A percentile compares a stretch with the other conserved stretches of the same genome.
These are phyloP conservation scores for Drosophila nasuta DNA, from an alignment of 1,140 invertebrate genomes.

Conservation along the genomic window DNA sequence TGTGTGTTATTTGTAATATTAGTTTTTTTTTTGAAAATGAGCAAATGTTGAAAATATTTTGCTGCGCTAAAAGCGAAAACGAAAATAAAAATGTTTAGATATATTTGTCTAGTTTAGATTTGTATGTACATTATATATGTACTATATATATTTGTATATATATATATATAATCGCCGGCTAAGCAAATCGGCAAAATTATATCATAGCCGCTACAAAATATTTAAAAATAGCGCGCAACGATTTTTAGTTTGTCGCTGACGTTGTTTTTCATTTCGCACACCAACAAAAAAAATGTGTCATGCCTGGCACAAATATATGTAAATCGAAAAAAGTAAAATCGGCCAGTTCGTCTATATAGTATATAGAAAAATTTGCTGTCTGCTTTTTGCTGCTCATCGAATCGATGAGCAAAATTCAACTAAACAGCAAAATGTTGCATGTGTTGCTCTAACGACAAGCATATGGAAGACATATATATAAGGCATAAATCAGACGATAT, in stretches of 20 bases:
- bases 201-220: slow-evolving; percentile 61
- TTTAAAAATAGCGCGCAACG: slow-evolving; percentile 71
- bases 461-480: slow-evolving; percentile 26
- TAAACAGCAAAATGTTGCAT: slow-evolving; percentile 18
- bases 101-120: slow-evolving; percentile 29
- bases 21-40: slow-evolving; percentile 49
- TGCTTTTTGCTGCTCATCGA: too few species aligned
- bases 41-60: slow-evolving; percentile 65
- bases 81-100: slow-evolving; percentile 60
- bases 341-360: slow-evolving; percentile 22
- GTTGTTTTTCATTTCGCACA: slow-evolving; percentile 21
- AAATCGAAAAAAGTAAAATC: slow-evolving; percentile 39
- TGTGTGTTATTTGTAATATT: not conserved
- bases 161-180: slow-evolving; percentile 55
- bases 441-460: slow-evolving; percentile 35
- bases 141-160: slow-evolving; percentile 15
- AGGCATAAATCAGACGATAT: slow-evolving; percentile 35
- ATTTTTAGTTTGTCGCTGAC: slow-evolving; percentile 35
- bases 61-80: slow-evolving; percentile 53
- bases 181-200: slow-evolving; percentile 74
- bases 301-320: slow-evolving; percentile 49
- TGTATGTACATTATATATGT: slow-evolving; percentile 27
- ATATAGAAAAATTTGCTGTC: slow-evolving; percentile 9
- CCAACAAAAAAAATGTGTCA: slow-evolving; percentile 57
- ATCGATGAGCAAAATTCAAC: slow-evolving; percentile 3